Evolutionary conservation across 2,888 invertebrate genomes (phyloP), one percentile per base, ranked within the genome.

Genomic region (Chaitophorus viminalis): DNA sequence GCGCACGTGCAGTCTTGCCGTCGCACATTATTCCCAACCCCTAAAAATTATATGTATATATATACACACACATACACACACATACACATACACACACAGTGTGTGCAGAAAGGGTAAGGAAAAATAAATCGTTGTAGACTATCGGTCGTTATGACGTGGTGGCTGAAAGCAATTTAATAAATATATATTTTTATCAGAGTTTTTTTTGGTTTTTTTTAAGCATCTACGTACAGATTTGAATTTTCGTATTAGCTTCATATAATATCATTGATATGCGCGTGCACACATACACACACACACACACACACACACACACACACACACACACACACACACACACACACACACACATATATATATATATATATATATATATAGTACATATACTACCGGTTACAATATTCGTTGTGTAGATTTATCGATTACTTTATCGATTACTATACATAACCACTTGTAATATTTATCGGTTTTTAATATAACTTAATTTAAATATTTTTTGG

Each of bases 1-100:
- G 65, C 75, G 83, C 82, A 83, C 82, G 82, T 83, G 82, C 74
- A 18, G 5, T 29, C 54, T 18, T 74, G 60, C 21, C 54, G 18
- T 54, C 54, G 29, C 1, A 29, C 25, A 74, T 74, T 74, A 74
- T 60, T 17, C 54, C 82, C 33, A 33, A 5, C 72, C 31, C 52
- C 18, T 36, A 17, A 46, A n/a, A 60, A 60, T 60, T 25, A 25
- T 54, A 21, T 54, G 1, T 60, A 60, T 60, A 25, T 46, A 46
- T 46, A 46, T 46, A 1, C 21, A 18, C 29, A n/a, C 46, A 14
- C n/a, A 74, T 76, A 77, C n/a, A 77, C 31, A 25, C 14, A 25
- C 17, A 2, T 31, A 33, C 17, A 60, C 5, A 31, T 4, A 77
- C 25, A 21, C 54, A 77, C 54, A 78, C 21, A 39, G 46, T n/a